Conservation (phyloP, 1,140 invertebrate species). For the Aradophagus sp. region DNA sequence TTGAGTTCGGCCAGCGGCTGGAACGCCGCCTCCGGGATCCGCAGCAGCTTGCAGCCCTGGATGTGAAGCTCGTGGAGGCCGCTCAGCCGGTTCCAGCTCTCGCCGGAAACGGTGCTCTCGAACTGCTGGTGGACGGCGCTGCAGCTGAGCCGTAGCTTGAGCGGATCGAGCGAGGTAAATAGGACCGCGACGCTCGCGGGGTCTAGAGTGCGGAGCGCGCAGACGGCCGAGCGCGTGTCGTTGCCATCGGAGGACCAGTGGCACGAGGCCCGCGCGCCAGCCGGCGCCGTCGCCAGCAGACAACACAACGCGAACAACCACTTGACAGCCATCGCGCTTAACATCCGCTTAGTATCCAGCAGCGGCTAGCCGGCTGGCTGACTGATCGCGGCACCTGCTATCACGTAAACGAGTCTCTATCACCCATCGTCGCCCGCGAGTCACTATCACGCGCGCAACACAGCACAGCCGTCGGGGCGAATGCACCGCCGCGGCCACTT, state of each 20-base stretch:
- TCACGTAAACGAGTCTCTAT: constrained; percentile 50
- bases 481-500: constrained; percentile 9
- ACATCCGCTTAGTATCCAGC: constrained; percentile 15
- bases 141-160: constrained; percentile 82
- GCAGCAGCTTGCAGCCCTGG: constrained; percentile 86
- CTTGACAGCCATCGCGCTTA: constrained; percentile 58
- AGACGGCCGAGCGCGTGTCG: constrained; percentile 78
- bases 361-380: constrained; percentile 17
- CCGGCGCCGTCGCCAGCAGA: constrained; percentile 36
- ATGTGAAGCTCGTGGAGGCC: constrained; percentile 84
- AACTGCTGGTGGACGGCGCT: constrained; percentile 83
- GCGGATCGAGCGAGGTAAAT: constrained; percentile 81
- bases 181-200: constrained; percentile 77
- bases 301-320: constrained; percentile 55
- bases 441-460: too few species aligned
- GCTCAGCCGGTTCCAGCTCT: constrained; percentile 82
- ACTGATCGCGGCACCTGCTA: constrained; percentile 40
- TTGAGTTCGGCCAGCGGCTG: constrained; percentile 84
- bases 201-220: constrained; percentile 82
- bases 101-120: constrained; percentile 83
- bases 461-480: constrained; percentile 8
- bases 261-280: constrained; percentile 71
- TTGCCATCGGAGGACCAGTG: constrained; percentile 78
- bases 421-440: constrained; percentile 20
- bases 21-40: constrained; percentile 85